Evolutionary conservation across 1,140 invertebrate species (phyloP), one percentile per base, ranked within the genome.

Genomic region (Brachionus manjavacas): DNA sequence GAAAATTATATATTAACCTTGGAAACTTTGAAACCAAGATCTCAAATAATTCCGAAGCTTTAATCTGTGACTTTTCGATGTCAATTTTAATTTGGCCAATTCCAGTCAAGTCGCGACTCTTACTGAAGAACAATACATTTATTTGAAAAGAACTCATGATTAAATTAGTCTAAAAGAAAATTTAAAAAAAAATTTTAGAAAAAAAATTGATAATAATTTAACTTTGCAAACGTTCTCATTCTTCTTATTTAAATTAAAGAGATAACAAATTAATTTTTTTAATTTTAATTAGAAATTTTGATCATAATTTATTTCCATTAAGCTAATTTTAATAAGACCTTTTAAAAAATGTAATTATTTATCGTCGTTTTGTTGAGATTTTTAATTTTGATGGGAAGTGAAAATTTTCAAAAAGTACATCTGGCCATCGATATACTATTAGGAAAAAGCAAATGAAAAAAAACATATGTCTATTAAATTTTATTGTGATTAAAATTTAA

Each of bases 121-220:
- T 93, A 12, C 94, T 95, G 90, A 96, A 96, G 90, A 96, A 95
- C 85, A 95, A 88, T 64, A 96, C 86, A 88, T 92, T 93, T 64
- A 94, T 91, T 78, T 84, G 23, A 60, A 14, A 14, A 46, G 41
- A 25, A 28, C 11, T 25, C 72, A 76, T 74, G 41, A 23, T 8
- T 70, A 2, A 31, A 14, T 74, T 16, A 46, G 46, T 68, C 12
- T 28, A 23, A 31, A 72, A 72, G 14, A 41, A 8, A 16, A 41
- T 20, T 3, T 72, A 6, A 23, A 72, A 72, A 43, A 16, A 39
- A 16, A 41, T 41, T 72, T 35, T 11, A 14, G n/a, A 70, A 70
- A 68, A 70, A 70, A n/a, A 11, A 6, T 14, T 52, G 60, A 66
- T 66, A 66, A 66, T 28, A 66, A 25, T 66, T 14, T 1, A 66